These are phyloP conservation scores for Octopus sinensis DNA, from an alignment of 1,140 invertebrate genomes.

Conservation along the genomic window DNA sequence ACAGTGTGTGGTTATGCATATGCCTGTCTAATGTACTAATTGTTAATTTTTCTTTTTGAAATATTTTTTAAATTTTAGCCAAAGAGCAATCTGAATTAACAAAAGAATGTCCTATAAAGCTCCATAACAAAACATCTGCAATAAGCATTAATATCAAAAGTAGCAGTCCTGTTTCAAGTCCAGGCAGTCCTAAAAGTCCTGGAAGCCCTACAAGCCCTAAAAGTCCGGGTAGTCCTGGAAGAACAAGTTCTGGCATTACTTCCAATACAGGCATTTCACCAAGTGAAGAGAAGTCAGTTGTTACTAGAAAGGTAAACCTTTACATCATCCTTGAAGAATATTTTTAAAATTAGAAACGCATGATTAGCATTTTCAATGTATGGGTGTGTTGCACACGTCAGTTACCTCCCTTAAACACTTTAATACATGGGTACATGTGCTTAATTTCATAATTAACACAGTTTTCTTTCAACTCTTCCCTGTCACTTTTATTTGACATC, in stretches of 20 bases:
- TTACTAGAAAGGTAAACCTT: slow-evolving; percentile 8
- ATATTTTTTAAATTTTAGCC: slow-evolving; percentile 29
- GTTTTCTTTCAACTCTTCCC: too few relatives aligned
- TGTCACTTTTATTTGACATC: too few relatives aligned
- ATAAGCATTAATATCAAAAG: slow-evolving; percentile 51
- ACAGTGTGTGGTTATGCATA: too few relatives aligned
- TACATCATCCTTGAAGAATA: too few relatives aligned
- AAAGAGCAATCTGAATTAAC: slow-evolving; percentile 44
- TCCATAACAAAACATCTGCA: slow-evolving; percentile 41
- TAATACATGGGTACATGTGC: too few relatives aligned
- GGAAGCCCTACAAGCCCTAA: slow-evolving; percentile 35
- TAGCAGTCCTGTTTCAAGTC: slow-evolving; percentile 36
- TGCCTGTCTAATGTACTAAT: too few relatives aligned
- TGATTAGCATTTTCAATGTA: too few relatives aligned
- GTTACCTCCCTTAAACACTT: too few relatives aligned
- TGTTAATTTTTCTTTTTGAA: too few relatives aligned
- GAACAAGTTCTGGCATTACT: slow-evolving; percentile 9
- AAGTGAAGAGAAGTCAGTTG: slow-evolving; percentile 10
- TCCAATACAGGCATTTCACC: background rate
- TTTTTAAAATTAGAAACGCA: too few relatives aligned
- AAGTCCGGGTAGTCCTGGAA: slow-evolving; percentile 36
- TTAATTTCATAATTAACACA: too few relatives aligned
- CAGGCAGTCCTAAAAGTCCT: slow-evolving; percentile 33
- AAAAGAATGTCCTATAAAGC: slow-evolving; percentile 41
- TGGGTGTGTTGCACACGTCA: too few relatives aligned